A percentile compares a stretch with the other conserved stretches of the same genome.
These are phyloP conservation scores for Ochotona curzoniae DNA, from an alignment of 2,113 vertebrate genomes.

Conservation along the genomic window DNA sequence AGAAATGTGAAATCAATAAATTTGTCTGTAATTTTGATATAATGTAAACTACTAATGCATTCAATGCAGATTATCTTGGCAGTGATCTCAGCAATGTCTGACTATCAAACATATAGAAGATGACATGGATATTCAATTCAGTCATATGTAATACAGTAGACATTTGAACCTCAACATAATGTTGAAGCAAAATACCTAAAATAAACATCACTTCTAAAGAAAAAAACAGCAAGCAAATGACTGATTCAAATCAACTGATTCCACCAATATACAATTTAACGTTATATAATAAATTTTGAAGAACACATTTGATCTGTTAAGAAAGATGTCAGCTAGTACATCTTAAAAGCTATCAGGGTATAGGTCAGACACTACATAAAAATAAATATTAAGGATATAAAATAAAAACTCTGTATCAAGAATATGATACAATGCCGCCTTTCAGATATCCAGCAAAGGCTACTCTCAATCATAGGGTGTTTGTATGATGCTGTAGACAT, in stretches of 20 bases:
- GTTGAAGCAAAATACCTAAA: background rate
- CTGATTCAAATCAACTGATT: background rate
- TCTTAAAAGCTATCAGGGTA: background rate
- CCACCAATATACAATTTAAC: background rate
- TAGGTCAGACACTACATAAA: slow-evolving; percentile 50
- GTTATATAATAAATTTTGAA: background rate
- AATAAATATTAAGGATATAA: slow-evolving; percentile 57
- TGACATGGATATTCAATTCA: background rate
- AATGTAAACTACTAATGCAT: background rate
- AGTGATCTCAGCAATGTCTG: background rate
- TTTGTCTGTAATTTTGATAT: background rate
- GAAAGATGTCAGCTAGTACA: background rate
- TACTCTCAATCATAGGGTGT: slow-evolving; percentile 52
- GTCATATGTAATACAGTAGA: background rate
- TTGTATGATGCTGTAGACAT: slow-evolving; percentile 63
- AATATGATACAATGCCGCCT: slow-evolving; percentile 43
- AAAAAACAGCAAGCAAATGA: background rate
- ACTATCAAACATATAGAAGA: background rate
- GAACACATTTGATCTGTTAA: slow-evolving; percentile 18
- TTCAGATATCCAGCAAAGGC: slow-evolving; percentile 44
- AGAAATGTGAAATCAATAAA: no score
- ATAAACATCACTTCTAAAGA: slow-evolving; percentile 27
- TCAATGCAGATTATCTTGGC: background rate
- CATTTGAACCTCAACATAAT: background rate
- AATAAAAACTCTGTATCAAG: slow-evolving; percentile 1